Conservation (phyloP, 2,797 vertebrate genomes). For the Mormyrops boulengeri region DNA sequence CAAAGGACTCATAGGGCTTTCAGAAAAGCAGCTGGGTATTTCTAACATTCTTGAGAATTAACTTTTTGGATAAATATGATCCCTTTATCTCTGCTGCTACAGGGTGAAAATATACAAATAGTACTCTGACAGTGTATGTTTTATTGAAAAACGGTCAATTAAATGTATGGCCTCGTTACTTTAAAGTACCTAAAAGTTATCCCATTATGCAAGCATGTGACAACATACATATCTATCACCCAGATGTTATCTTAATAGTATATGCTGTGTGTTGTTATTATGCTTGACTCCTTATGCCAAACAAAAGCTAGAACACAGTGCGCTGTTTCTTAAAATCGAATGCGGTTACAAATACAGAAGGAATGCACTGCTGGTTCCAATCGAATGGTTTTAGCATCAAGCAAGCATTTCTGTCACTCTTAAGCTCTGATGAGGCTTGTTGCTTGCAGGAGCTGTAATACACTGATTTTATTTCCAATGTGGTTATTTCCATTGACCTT, state of each 20-base stretch:
- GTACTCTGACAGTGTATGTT: not conserved
- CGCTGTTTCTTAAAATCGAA: not conserved
- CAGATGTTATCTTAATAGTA: not conserved
- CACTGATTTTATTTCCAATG: conserved; percentile 17
- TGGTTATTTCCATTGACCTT: not conserved
- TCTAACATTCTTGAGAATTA: not conserved
- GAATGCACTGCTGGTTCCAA: not conserved
- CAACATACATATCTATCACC: not conserved
- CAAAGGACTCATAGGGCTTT: not conserved
- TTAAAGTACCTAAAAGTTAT: not conserved
- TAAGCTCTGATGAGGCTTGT: conserved; percentile 27
- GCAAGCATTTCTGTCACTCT: not conserved
- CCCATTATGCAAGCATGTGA: not conserved
- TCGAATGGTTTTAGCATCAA: not conserved
- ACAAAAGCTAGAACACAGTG: not conserved
- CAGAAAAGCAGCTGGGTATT: not conserved
- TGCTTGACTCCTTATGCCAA: not conserved
- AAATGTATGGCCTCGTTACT: not conserved
- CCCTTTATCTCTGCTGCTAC: not conserved
- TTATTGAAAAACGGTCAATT: not conserved
- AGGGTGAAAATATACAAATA: not conserved
- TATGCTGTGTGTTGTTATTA: not conserved
- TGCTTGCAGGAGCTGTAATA: conserved; percentile 28
- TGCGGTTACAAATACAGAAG: not conserved
- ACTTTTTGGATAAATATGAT: not conserved